Evolutionary conservation across 2,113 vertebrate genomes (phyloP).

Genomic region (Mirza zaza): DNA sequence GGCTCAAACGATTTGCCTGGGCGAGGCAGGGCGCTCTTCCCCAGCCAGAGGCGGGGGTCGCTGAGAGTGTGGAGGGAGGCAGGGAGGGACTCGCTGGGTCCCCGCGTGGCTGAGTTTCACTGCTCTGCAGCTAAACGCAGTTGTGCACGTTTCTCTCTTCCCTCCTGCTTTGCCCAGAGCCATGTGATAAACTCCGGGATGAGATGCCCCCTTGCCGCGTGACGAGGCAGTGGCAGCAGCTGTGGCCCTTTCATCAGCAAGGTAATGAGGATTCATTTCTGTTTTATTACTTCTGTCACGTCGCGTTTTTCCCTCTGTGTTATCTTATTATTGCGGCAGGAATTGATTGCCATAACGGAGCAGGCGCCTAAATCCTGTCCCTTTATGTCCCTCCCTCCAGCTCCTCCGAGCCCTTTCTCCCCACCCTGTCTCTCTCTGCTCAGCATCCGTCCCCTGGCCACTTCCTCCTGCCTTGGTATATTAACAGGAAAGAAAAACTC

Average conservation of each 20-base stretch:
- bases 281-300: conserved; percentile 45
- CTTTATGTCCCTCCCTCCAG: background rate
- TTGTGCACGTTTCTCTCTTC: background rate
- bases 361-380: background rate
- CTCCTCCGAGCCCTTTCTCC: background rate
- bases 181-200: background rate
- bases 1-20: background rate
- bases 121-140: background rate
- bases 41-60: background rate
- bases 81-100: background rate
- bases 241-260: conserved; percentile 29
- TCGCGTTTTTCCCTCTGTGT: background rate
- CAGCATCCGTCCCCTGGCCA: background rate
- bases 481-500: conserved; percentile 52
- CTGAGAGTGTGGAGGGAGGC: background rate
- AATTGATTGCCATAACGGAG: conserved; percentile 43
- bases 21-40: background rate
- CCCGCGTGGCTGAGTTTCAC: accelerated
- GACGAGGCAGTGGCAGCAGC: conserved; percentile 14
- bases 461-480: background rate
- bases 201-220: conserved; percentile 15
- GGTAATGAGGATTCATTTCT: conserved; percentile 64
- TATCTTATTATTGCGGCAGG: conserved; percentile 51
- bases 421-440: background rate
- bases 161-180: background rate